These are phyloP conservation scores for Dorcus parallelipipedus DNA, from an alignment of 2,888 invertebrate species.

Conservation along the genomic window DNA sequence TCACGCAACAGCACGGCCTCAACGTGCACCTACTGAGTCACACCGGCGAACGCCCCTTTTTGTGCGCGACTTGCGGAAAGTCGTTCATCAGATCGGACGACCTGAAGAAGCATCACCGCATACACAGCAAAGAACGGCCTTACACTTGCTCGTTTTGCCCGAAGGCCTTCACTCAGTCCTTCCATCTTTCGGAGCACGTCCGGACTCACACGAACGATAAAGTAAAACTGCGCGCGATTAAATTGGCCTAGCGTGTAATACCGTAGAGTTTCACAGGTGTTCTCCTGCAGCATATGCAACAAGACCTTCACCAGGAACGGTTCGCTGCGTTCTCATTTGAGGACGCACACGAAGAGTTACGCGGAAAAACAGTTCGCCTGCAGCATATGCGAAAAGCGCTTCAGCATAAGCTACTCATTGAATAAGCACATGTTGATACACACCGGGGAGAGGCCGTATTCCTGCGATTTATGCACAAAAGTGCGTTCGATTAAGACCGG, in stretches of 20 bases:
- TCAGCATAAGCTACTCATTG: constrained; percentile 25
- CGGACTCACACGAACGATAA: constrained; percentile 26
- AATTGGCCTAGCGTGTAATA: background rate
- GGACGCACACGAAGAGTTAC: constrained; percentile 26
- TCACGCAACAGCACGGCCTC: constrained; percentile 37
- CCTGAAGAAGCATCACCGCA: constrained; percentile 34
- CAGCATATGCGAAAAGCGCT: constrained; percentile 27
- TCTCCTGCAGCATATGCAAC: constrained; percentile 25
- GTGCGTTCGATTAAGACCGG: constrained; percentile 7
- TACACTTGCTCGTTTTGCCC: constrained; percentile 33
- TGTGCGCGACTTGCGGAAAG: constrained; percentile 35
- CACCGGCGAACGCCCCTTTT: constrained; percentile 36
- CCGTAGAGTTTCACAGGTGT: constrained; percentile 16
- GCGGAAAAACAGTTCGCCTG: constrained; percentile 25
- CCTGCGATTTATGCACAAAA: constrained; percentile 27
- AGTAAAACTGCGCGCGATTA: constrained; percentile 8
- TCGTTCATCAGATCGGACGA: constrained; percentile 36
- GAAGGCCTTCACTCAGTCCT: constrained; percentile 28
- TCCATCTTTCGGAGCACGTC: constrained; percentile 28
- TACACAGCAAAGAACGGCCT: constrained; percentile 35
- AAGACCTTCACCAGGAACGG: constrained; percentile 29
- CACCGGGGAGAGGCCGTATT: constrained; percentile 29
- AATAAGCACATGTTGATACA: constrained; percentile 30
- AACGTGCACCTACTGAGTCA: constrained; percentile 38
- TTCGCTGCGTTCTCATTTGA: constrained; percentile 27